Evolutionary conservation across 2,113 vertebrate species (phyloP), one percentile per base, ranked within the genome.

Genomic region (Nansenia antarctica): DNA sequence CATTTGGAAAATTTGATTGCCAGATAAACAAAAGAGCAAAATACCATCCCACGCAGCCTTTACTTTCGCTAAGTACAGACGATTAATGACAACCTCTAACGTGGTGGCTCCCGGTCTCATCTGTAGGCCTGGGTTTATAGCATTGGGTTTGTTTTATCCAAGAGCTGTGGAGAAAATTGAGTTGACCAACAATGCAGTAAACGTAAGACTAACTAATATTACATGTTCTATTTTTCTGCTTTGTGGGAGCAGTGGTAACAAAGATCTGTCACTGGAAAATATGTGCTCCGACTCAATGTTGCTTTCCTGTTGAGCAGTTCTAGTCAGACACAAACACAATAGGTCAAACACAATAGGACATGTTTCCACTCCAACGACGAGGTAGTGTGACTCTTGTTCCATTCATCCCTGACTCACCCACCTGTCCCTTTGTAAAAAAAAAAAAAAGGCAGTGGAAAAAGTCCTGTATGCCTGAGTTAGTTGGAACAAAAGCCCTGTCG

Each of bases 381-480:
- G 6, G 15, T 49, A n/a, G n/a, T n/a, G n/a, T n/a, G n/a, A 49
- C 45, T 49, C 20, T 49, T 20, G 45, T 49, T n/a, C 45, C 45
- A 7, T 49, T 14, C 45, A 15, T 49, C n/a, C 20, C 45, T 49
- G 45, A 8, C 45, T 49, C 5, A 9, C 70, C 69, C 69, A 77
- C 72, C 77, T 78, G 67, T 67, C 62, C 52, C 29, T 73, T 69
- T 69, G 42, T 59, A 65, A 67, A n/a, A n/a, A n/a, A n/a, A n/a
- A n/a, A n/a, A n/a, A n/a, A n/a, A 32, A 58, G 37, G 31, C 27
- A 59, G 62, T 42, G 67, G 72, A 73, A 69, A 39, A 52, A 67
- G 52, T 22, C 27, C 65, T 67, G 24, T 70, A 12, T 67, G 67
- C 42, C 67, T 52, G 45, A 55, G 18, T 65, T 72, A 35, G 26